Evolutionary conservation across 2,888 invertebrate genomes (phyloP).

Genomic region (Nymphalis polychloros): DNA sequence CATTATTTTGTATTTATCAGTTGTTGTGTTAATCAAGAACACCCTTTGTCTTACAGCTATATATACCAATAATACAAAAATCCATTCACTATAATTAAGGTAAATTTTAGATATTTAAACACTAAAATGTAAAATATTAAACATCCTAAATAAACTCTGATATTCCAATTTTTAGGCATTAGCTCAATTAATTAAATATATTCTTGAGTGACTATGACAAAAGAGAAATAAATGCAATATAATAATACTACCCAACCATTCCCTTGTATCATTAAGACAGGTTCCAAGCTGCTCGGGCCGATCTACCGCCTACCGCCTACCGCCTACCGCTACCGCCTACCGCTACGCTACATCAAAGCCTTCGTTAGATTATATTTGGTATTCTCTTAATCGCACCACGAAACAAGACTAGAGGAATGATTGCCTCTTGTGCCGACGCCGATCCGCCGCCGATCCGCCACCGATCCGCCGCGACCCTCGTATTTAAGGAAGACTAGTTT

Average conservation of each 20-base stretch:
- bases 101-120: constrained; percentile 82
- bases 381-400: constrained; percentile 79
- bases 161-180: constrained; percentile 82
- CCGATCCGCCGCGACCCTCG: constrained; percentile 58
- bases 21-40: constrained; percentile 79
- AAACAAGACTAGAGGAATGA: constrained; percentile 80
- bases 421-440: constrained; percentile 75
- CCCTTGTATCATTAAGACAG: constrained; percentile 64
- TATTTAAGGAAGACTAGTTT: constrained; percentile 80
- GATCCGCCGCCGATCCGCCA: constrained; percentile 54
- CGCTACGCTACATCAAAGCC: constrained; percentile 68
- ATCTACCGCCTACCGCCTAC: constrained; percentile 55
- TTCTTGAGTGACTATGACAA: constrained; percentile 80
- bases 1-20: constrained; percentile 79
- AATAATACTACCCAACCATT: constrained; percentile 78
- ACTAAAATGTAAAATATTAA: constrained; percentile 82
- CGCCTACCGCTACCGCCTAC: constrained; percentile 54
- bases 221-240: constrained; percentile 81
- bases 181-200: constrained; percentile 80
- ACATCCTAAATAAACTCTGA: constrained; percentile 83
- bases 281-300: constrained; percentile 78
- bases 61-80: constrained; percentile 82
- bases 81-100: constrained; percentile 81
- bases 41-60: constrained; percentile 78
- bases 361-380: constrained; percentile 79